phyloP scores from a whole-genome alignment of 2,797 vertebrate genomes.

The Pampus argenteus region DNA sequence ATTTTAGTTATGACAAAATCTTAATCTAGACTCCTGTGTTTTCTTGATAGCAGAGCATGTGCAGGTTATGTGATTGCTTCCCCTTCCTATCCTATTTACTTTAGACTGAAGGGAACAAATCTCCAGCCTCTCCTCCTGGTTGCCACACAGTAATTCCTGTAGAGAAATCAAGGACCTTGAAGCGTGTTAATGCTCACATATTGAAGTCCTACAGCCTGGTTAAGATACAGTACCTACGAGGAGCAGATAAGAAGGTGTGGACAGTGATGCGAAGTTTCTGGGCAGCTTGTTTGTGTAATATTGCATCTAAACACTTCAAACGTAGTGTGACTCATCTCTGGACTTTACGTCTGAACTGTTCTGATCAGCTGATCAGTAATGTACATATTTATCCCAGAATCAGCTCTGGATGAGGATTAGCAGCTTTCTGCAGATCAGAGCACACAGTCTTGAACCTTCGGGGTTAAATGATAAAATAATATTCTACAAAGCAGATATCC shows the following conservation, averaged over 20 bases:
- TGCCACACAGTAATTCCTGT: slow-evolving; percentile 83
- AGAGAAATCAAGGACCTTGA: slow-evolving; percentile 86
- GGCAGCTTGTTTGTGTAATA: slow-evolving; percentile 76
- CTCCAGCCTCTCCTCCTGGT: slow-evolving; percentile 80
- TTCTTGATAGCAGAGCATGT: slow-evolving; percentile 83
- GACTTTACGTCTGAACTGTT: slow-evolving; percentile 61
- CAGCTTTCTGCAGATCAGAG: slow-evolving; percentile 58
- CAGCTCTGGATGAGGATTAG: slow-evolving; percentile 68
- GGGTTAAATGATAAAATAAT: slow-evolving; percentile 20
- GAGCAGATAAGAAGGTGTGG: slow-evolving; percentile 82
- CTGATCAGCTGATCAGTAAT: slow-evolving; percentile 63
- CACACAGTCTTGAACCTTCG: slow-evolving; percentile 29
- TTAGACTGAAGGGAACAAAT: slow-evolving; percentile 85
- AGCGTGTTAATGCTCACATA: slow-evolving; percentile 88
- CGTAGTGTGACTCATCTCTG: slow-evolving; percentile 61
- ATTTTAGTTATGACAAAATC: slow-evolving; percentile 84
- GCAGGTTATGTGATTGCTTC: slow-evolving; percentile 84
- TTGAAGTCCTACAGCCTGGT: slow-evolving; percentile 85
- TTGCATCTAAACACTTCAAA: slow-evolving; percentile 76
- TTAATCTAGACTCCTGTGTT: slow-evolving; percentile 86
- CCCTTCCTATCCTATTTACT: slow-evolving; percentile 84
- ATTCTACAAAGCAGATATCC: slow-evolving; percentile 30
- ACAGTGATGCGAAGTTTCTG: slow-evolving; percentile 81
- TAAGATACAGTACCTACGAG: slow-evolving; percentile 84
- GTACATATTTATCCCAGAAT: slow-evolving; percentile 67